Conservation (phyloP, 2,888 invertebrate genomes). For the Metellina segmentata region DNA sequence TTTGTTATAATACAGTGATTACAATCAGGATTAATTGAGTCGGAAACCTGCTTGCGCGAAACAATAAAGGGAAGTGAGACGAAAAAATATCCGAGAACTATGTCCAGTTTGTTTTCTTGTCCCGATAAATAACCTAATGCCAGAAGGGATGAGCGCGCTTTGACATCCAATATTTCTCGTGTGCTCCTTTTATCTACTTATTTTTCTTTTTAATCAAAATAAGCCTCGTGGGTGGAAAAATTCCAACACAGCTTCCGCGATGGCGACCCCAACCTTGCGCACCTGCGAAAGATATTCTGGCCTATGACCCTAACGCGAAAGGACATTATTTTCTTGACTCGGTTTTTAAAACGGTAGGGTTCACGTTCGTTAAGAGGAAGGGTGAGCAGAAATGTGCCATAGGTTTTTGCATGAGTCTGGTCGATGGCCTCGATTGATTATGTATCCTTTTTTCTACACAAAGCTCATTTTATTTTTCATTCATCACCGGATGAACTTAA, state of each 20-base stretch:
- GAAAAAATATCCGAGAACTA: neutral
- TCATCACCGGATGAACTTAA: neutral
- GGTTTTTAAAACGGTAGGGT: slow-evolving; percentile 13
- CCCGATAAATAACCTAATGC: slow-evolving; percentile 26
- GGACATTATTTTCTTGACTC: slow-evolving; percentile 34
- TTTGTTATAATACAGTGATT: neutral
- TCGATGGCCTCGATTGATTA: neutral
- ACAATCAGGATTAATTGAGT: neutral
- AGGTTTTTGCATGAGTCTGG: slow-evolving; percentile 14
- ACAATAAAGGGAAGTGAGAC: too few species aligned
- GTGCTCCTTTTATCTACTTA: slow-evolving; percentile 18
- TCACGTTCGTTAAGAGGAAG: neutral
- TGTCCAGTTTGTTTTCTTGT: slow-evolving; percentile 11
- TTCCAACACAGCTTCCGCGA: slow-evolving; percentile 43
- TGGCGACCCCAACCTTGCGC: slow-evolving; percentile 64
- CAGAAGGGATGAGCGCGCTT: slow-evolving; percentile 7
- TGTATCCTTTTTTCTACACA: neutral
- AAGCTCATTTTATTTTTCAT: neutral
- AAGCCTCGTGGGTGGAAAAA: slow-evolving; percentile 56
- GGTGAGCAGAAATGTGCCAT: slow-evolving; percentile 32
- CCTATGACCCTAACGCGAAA: slow-evolving; percentile 38
- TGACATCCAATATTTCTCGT: slow-evolving; percentile 25
- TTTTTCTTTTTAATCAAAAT: slow-evolving; percentile 52
- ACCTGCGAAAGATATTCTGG: slow-evolving; percentile 62
- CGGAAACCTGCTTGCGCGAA: neutral